Evolutionary conservation across 2,113 vertebrate species (phyloP).

Genomic region (Chloroceryle aenea): DNA sequence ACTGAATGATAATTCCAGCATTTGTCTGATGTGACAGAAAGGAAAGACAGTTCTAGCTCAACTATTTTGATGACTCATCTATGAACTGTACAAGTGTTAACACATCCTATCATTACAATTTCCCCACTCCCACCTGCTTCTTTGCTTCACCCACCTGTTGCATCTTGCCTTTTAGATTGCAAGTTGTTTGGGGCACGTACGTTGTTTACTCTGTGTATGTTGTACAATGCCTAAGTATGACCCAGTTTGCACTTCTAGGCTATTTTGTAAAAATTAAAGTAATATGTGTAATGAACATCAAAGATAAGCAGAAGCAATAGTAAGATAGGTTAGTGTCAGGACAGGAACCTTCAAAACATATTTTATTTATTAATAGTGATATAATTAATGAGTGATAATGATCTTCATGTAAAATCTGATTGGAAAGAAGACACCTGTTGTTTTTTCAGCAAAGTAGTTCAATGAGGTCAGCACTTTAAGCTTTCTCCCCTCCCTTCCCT

Average conservation of each 20-base stretch:
- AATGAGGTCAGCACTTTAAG: constrained; percentile 54
- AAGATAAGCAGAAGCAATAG: constrained; percentile 26
- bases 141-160: constrained; percentile 61
- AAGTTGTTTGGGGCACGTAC: background rate
- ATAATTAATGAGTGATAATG: constrained; percentile 27
- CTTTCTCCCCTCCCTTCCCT: constrained; percentile 47
- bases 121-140: constrained; percentile 41
- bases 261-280: background rate
- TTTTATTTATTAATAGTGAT: constrained; percentile 43
- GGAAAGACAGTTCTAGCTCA: background rate
- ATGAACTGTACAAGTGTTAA: constrained; percentile 46
- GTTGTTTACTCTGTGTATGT: background rate
- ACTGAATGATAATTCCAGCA: background rate
- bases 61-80: constrained; percentile 50
- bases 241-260: background rate
- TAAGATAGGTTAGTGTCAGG: background rate
- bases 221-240: background rate
- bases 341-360: constrained; percentile 1
- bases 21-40: background rate
- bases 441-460: constrained; percentile 33
- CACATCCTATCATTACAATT: constrained; percentile 47
- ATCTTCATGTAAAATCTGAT: constrained; percentile 55
- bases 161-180: constrained; percentile 56
- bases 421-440: constrained; percentile 51
- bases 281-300: background rate